phyloP scores from a whole-genome alignment of 1,140 invertebrate genomes.

The Drosophila navojoa region DNA sequence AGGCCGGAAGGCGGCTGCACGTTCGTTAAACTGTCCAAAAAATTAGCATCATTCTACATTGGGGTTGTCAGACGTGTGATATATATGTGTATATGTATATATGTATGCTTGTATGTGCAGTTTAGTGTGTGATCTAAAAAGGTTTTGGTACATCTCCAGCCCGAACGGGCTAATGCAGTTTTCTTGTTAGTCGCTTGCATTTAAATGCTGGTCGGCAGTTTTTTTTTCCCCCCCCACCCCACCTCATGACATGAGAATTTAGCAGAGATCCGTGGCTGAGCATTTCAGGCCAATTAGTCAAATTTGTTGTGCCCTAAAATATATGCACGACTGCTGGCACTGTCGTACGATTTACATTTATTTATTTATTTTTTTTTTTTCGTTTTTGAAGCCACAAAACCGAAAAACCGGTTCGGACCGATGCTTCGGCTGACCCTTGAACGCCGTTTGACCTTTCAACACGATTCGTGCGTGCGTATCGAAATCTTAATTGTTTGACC shows the following conservation, averaged over 20 bases:
- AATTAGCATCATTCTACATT: constrained; percentile 45
- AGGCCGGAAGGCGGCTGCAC: constrained; percentile 27
- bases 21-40: constrained; percentile 30
- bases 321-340: constrained; percentile 23
- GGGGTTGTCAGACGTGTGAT: constrained; percentile 30
- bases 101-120: neutral
- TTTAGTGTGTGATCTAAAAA: constrained; percentile 11
- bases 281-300: constrained; percentile 60
- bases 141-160: neutral
- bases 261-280: constrained; percentile 13
- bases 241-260: constrained; percentile 28
- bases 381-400: neutral
- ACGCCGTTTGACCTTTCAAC: constrained; percentile 34
- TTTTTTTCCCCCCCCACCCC: neutral
- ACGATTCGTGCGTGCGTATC: constrained; percentile 48
- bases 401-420: constrained; percentile 24
- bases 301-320: constrained; percentile 34
- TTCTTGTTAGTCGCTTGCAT: constrained; percentile 66
- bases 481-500: constrained; percentile 50
- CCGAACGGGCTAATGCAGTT: constrained; percentile 59
- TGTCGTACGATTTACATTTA: neutral
- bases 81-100: neutral
- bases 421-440: constrained; percentile 4
- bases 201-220: constrained; percentile 35
- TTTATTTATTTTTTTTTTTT: constrained; percentile 19